phyloP scores from a whole-genome alignment of 2,888 invertebrate species.

The Drosophila ezoana region DNA sequence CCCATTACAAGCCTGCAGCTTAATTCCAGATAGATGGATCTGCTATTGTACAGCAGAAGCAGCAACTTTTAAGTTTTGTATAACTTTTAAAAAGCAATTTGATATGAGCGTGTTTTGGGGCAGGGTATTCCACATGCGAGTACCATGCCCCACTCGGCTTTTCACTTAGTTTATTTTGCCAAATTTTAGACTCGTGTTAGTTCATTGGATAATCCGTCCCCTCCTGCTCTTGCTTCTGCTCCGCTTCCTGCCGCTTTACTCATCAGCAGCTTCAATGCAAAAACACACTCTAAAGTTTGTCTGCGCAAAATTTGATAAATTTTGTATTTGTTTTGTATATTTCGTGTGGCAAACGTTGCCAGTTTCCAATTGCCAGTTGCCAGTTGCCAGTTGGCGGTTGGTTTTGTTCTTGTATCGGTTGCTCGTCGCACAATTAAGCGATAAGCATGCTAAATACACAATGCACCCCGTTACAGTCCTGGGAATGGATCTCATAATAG shows the following conservation, averaged over 20 bases:
- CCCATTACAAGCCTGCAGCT: not conserved
- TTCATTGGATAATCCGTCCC: slow-evolving; percentile 23
- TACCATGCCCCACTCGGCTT: not conserved
- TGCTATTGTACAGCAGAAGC: not conserved
- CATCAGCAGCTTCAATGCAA: slow-evolving; percentile 13
- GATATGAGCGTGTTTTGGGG: not conserved
- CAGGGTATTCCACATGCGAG: slow-evolving; percentile 4
- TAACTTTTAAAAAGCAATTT: slow-evolving; percentile 8
- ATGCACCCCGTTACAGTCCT: slow-evolving; percentile 11
- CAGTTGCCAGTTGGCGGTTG: slow-evolving; percentile 20
- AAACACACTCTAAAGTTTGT: slow-evolving; percentile 50
- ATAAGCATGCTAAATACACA: slow-evolving; percentile 71
- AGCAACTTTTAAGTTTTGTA: slow-evolving; percentile 1
- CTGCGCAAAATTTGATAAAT: slow-evolving; percentile 44
- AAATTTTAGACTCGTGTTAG: slow-evolving; percentile 3
- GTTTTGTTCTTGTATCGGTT: slow-evolving; percentile 36
- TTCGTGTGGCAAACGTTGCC: slow-evolving; percentile 28
- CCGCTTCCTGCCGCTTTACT: not conserved
- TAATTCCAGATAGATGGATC: not conserved
- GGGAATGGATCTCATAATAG: slow-evolving; percentile 8
- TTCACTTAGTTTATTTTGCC: slow-evolving; percentile 13
- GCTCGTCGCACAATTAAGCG: slow-evolving; percentile 72
- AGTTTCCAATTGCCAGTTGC: slow-evolving; percentile 26
- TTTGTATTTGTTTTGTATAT: slow-evolving; percentile 54
- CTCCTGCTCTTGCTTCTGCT: too few species aligned